phyloP scores from a whole-genome alignment of 2,888 invertebrate species.

The Dichetophora obliterata region DNA sequence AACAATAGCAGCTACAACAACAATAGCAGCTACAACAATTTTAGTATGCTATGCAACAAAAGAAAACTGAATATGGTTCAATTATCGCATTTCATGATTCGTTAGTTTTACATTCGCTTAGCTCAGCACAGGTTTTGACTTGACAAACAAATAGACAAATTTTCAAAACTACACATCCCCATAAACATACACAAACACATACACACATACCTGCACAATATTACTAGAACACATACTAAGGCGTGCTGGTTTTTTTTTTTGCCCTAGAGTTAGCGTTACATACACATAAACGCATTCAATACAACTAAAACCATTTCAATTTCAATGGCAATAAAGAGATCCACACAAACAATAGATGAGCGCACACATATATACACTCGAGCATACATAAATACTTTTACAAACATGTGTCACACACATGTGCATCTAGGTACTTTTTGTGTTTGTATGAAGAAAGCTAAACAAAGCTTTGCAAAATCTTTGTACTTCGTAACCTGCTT shows the following conservation, averaged over 20 bases:
- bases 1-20: constrained; percentile 9
- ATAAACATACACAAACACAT: constrained; percentile 8
- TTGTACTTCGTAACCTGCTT: too few species aligned
- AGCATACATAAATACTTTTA: not conserved
- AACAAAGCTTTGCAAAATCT: too few species aligned
- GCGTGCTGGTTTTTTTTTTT: too few species aligned
- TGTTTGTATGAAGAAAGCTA: too few species aligned
- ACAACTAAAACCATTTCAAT: constrained; percentile 13
- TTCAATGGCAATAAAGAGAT: constrained; percentile 11
- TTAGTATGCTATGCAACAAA: constrained; percentile 51
- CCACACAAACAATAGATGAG: not conserved
- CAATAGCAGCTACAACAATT: constrained; percentile 27
- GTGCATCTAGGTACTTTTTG: too few species aligned
- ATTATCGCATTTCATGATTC: constrained; percentile 68
- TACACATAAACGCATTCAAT: not conserved
- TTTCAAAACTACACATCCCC: constrained; percentile 19
- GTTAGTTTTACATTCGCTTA: constrained; percentile 64
- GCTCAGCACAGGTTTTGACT: constrained; percentile 17
- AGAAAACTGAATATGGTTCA: constrained; percentile 64
- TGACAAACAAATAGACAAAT: constrained; percentile 10
- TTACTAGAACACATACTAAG: too few species aligned
- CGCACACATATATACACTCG: not conserved
- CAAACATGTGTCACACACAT: not conserved
- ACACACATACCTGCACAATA: not conserved
- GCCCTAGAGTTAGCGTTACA: not conserved